These are phyloP conservation scores for Martes flavigula DNA, from an alignment of 2,797 vertebrate genomes.

Conservation along the genomic window DNA sequence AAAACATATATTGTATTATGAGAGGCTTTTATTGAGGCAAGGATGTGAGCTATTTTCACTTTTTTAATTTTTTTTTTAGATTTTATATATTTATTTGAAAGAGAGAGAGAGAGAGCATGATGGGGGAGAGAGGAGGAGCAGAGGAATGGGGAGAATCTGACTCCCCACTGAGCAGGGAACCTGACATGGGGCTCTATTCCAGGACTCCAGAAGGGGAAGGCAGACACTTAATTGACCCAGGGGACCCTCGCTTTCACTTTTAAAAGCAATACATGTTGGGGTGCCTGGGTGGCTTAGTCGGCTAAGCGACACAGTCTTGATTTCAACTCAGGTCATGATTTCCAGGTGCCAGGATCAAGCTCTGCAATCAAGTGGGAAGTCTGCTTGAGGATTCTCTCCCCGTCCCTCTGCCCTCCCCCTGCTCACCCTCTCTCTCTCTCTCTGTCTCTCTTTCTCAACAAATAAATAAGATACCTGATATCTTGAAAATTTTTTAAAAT, in stretches of 20 bases:
- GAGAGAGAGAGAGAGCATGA: no score
- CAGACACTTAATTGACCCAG: no score
- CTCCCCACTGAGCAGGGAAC: no score
- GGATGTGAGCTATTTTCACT: background rate
- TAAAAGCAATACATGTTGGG: background rate
- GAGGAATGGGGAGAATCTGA: no score
- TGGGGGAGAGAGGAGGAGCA: no score
- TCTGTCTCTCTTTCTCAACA: background rate
- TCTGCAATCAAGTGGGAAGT: background rate
- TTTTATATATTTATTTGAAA: no score
- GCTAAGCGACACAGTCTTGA: background rate
- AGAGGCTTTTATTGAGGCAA: background rate
- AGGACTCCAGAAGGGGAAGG: no score
- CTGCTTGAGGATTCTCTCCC: background rate
- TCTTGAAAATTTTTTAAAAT: background rate
- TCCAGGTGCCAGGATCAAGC: no score
- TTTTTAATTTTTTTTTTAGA: no score
- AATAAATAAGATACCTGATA: background rate
- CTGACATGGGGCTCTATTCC: no score
- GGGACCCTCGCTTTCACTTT: background rate
- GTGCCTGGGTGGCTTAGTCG: background rate
- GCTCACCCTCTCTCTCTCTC: background rate
- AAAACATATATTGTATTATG: background rate
- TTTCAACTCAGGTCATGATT: background rate
- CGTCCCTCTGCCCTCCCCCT: background rate